A percentile compares a stretch with the other conserved stretches of the same genome.
Evolutionary conservation across 2,888 invertebrate genomes (phyloP).

Genomic region (Tenodera sinensis): DNA sequence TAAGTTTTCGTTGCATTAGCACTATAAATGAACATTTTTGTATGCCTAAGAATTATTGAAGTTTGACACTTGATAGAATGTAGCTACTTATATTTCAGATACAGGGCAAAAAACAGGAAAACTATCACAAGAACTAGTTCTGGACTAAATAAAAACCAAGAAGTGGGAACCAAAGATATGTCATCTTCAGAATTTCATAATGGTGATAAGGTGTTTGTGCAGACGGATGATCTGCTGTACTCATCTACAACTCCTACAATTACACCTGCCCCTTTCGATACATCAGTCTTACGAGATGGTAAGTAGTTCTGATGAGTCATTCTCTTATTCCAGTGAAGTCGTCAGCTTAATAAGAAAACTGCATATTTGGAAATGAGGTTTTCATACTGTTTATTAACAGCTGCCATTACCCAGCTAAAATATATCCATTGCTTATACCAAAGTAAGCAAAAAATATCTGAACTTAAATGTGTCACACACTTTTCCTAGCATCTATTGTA

Average conservation of each 20-base stretch:
- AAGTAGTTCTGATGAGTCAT: slow-evolving; percentile 16
- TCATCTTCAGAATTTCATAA: slow-evolving; percentile 35
- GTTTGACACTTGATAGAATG: neutral
- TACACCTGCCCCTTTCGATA: slow-evolving; percentile 37
- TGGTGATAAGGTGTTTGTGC: slow-evolving; percentile 41
- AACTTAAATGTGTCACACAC: too few relatives aligned
- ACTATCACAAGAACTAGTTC: slow-evolving; percentile 42
- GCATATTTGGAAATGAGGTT: too few relatives aligned
- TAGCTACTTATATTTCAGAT: slow-evolving; percentile 42
- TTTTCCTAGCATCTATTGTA: too few relatives aligned
- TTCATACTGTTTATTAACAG: too few relatives aligned
- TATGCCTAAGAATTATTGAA: neutral
- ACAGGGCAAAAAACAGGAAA: slow-evolving; percentile 64
- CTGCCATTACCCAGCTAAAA: too few relatives aligned
- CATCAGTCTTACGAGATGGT: slow-evolving; percentile 42
- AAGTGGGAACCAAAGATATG: slow-evolving; percentile 40
- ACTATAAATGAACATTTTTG: neutral
- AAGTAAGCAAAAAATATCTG: too few relatives aligned
- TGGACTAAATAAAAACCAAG: slow-evolving; percentile 33
- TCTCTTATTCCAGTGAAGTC: neutral
- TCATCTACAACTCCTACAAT: slow-evolving; percentile 39
- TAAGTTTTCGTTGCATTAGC: too few relatives aligned
- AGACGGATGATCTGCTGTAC: slow-evolving; percentile 43
- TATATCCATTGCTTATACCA: too few relatives aligned
- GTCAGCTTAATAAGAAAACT: too few relatives aligned